These are phyloP conservation scores for Netelia fuscicornis DNA, from an alignment of 2,888 invertebrate genomes.

Conservation along the genomic window DNA sequence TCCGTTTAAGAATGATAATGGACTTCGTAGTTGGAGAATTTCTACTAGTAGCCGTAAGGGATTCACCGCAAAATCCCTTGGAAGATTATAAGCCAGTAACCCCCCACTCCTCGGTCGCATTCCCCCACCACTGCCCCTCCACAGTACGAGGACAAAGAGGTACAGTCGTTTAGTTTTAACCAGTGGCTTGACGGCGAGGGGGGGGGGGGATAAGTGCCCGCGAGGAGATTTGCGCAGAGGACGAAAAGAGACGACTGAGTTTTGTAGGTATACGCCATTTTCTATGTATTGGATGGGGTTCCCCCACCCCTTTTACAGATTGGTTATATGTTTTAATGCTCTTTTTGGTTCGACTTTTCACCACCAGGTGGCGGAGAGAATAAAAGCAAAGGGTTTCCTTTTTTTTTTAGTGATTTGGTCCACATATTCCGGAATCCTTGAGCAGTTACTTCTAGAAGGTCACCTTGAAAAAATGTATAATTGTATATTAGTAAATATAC, in stretches of 20 bases:
- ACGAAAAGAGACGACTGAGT: constrained; percentile 27
- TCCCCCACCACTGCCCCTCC: not conserved
- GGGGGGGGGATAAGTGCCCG: constrained; percentile 50
- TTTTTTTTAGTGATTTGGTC: too few species aligned
- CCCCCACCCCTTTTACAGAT: not conserved
- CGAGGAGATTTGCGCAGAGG: constrained; percentile 32
- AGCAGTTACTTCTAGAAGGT: too few species aligned
- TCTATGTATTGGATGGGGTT: not conserved
- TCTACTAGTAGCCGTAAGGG: constrained; percentile 57
- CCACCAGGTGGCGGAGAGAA: too few species aligned
- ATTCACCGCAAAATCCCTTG: constrained; percentile 46
- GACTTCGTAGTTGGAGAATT: constrained; percentile 50
- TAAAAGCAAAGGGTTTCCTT: too few species aligned
- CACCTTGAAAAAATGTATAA: too few species aligned
- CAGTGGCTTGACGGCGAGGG: not conserved
- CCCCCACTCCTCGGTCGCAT: not conserved
- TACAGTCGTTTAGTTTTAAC: constrained; percentile 57
- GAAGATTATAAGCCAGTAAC: constrained; percentile 51
- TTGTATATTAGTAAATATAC: too few species aligned
- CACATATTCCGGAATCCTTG: too few species aligned
- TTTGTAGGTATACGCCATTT: constrained; percentile 32
- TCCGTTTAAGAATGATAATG: constrained; percentile 51
- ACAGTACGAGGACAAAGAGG: constrained; percentile 43
- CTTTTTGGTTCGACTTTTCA: too few species aligned
- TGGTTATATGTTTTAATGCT: too few species aligned